Conservation (phyloP, 2,888 invertebrate species). For the Adelognathus sp. region DNA sequence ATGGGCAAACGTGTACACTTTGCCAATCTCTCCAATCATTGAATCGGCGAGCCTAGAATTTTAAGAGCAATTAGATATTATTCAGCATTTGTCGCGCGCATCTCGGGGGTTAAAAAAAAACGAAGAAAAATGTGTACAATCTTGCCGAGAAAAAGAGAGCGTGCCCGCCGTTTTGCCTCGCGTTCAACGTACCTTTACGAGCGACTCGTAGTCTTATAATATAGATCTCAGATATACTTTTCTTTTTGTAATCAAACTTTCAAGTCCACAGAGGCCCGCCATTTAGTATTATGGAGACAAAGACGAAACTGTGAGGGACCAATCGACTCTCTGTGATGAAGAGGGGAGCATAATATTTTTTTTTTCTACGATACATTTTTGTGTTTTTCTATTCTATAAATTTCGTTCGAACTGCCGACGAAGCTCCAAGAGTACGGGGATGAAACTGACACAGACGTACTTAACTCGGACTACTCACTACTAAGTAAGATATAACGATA, state of each 20-base stretch:
- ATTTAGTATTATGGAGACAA: constrained; percentile 46
- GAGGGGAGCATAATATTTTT: constrained; percentile 29
- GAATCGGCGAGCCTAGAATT: constrained; percentile 32
- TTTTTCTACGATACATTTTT: background rate
- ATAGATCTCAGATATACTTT: constrained; percentile 42
- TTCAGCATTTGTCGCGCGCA: background rate
- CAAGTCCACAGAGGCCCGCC: constrained; percentile 46
- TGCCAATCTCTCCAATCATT: constrained; percentile 69
- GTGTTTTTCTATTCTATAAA: background rate
- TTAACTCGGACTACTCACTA: constrained; percentile 36
- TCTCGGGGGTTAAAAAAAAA: background rate
- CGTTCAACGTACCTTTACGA: constrained; percentile 13
- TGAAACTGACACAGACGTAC: constrained; percentile 33
- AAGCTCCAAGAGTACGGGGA: constrained; percentile 17
- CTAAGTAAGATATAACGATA: background rate
- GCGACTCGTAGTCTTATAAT: background rate
- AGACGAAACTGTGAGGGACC: background rate
- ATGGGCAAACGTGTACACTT: constrained; percentile 80
- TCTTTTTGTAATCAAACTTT: constrained; percentile 40
- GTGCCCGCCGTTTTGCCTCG: background rate
- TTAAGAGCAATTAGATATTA: background rate
- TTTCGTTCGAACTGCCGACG: background rate
- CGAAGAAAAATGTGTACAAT: background rate
- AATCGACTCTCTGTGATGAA: background rate
- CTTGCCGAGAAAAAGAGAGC: background rate